A percentile compares a stretch with the other conserved stretches of the same genome.
These are phyloP conservation scores for Origma solitaria DNA, from an alignment of 2,113 vertebrate genomes.

Conservation along the genomic window DNA sequence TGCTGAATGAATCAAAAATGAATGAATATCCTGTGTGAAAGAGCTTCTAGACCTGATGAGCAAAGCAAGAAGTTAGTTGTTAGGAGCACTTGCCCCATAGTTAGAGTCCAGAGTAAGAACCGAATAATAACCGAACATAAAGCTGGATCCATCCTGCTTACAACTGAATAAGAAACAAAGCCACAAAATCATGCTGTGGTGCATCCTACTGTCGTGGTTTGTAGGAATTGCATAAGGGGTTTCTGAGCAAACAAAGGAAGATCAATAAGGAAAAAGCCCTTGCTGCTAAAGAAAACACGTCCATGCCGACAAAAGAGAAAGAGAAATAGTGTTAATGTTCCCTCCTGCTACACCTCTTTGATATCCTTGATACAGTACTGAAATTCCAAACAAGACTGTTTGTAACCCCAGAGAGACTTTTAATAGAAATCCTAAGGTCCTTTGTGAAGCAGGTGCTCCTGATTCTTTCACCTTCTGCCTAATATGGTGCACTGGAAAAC, in stretches of 20 bases:
- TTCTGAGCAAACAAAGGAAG: conserved; percentile 12
- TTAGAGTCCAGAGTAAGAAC: background rate
- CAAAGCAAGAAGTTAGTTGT: background rate
- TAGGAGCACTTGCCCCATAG: background rate
- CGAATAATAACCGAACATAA: background rate
- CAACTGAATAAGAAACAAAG: background rate
- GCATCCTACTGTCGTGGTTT: background rate
- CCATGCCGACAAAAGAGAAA: background rate
- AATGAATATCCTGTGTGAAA: background rate
- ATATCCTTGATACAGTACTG: background rate
- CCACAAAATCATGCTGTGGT: background rate
- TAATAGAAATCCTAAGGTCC: background rate
- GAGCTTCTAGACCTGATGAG: background rate
- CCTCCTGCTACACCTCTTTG: background rate
- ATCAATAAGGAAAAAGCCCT: background rate
- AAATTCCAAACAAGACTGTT: background rate
- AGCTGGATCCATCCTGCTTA: background rate
- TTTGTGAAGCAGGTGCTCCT: background rate
- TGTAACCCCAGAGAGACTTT: background rate
- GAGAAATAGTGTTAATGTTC: background rate
- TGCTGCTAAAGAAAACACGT: background rate
- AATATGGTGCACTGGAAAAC: background rate
- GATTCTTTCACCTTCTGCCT: background rate
- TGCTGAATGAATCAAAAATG: background rate
- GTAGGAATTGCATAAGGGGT: background rate